phyloP scores from a whole-genome alignment of 2,113 vertebrate genomes.

The Hemichromis elongatus region DNA sequence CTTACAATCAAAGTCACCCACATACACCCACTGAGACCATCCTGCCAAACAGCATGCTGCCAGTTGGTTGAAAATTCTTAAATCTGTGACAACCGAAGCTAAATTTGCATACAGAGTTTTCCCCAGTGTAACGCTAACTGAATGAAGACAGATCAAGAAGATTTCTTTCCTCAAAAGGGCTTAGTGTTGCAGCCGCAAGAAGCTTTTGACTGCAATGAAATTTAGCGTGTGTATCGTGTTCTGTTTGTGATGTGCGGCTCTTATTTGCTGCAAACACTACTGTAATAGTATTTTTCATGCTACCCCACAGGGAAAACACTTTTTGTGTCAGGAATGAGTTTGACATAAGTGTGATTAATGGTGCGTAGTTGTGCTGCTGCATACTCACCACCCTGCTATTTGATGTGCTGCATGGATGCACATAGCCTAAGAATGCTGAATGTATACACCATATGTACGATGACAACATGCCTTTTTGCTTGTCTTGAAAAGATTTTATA shows the following conservation, averaged over 20 bases:
- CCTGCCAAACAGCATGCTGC: slow-evolving; percentile 10
- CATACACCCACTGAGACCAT: not conserved
- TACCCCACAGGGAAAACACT: not conserved
- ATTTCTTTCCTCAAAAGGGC: slow-evolving; percentile 31
- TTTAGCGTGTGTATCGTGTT: not conserved
- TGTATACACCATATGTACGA: not conserved
- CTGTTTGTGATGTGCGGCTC: not conserved
- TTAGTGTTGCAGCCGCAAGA: slow-evolving; percentile 11
- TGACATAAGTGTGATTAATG: slow-evolving; percentile 2
- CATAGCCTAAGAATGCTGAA: not conserved
- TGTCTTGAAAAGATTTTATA: not conserved
- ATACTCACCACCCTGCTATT: not conserved
- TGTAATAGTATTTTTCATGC: not conserved
- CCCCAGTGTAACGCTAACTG: slow-evolving; percentile 28
- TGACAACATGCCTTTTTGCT: not conserved
- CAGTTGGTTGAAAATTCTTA: slow-evolving; percentile 11
- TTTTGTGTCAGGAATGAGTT: not conserved
- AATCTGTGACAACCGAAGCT: slow-evolving; percentile 28
- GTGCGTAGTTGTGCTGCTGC: not conserved
- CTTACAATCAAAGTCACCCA: not conserved
- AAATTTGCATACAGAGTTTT: slow-evolving; percentile 7
- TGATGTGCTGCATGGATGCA: not conserved
- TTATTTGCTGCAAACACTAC: not conserved
- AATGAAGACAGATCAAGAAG: slow-evolving; percentile 35
- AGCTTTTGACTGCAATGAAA: slow-evolving; percentile 20